phyloP scores from a whole-genome alignment of 1,140 invertebrate genomes.

The Phocides pigmalion region DNA sequence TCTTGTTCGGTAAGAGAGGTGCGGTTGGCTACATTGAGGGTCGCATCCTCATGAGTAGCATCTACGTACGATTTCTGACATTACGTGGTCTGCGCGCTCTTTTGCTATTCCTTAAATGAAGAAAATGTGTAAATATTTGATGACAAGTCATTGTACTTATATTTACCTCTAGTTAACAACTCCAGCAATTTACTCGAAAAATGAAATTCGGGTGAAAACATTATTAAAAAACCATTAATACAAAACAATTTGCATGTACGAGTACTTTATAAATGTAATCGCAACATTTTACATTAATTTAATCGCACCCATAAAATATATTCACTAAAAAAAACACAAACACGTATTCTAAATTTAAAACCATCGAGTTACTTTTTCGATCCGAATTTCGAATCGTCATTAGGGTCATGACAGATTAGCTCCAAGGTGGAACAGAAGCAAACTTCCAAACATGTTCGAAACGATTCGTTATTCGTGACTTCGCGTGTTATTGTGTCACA shows the following conservation, averaged over 20 bases:
- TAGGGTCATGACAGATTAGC: slow-evolving; percentile 3
- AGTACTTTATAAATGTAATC: background rate
- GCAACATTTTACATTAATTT: background rate
- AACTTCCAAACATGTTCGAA: slow-evolving; percentile 6
- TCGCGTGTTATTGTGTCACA: slow-evolving; percentile 32
- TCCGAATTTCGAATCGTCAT: slow-evolving; percentile 3
- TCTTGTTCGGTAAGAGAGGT: too few relatives aligned
- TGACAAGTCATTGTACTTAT: too few relatives aligned
- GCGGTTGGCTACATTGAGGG: too few relatives aligned
- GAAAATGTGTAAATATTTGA: too few relatives aligned
- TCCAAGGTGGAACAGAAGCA: background rate
- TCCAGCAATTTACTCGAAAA: slow-evolving; percentile 78
- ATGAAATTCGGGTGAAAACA: slow-evolving; percentile 74
- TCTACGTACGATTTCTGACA: too few relatives aligned
- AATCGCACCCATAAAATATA: background rate
- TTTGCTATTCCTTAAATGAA: too few relatives aligned
- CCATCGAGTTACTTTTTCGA: background rate
- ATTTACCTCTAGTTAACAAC: slow-evolving; percentile 68
- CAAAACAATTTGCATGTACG: background rate
- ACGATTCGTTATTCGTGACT: background rate
- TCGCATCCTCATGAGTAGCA: too few relatives aligned
- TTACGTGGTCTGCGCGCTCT: too few relatives aligned
- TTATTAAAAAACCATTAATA: slow-evolving; percentile 13
- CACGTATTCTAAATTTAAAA: slow-evolving; percentile 12
- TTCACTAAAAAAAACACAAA: slow-evolving; percentile 6